A percentile compares a stretch with the other conserved stretches of the same genome.
phyloP scores from a whole-genome alignment of 1,140 invertebrate genomes.

The Lepidurus packardi region DNA sequence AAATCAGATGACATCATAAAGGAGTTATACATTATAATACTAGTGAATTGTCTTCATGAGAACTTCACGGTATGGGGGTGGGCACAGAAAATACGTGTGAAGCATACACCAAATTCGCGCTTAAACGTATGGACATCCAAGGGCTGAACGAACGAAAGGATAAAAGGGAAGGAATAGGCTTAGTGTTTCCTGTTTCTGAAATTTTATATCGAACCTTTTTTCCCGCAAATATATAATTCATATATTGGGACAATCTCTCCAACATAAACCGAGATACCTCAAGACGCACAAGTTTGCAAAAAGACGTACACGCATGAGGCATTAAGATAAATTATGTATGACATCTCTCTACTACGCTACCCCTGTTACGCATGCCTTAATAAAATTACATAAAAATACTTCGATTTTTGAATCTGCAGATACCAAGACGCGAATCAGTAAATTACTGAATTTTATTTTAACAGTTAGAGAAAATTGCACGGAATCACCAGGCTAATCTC shows the following conservation, averaged over 20 bases:
- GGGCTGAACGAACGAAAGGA: background rate
- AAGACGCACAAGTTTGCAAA: background rate
- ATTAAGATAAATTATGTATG: background rate
- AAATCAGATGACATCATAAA: background rate
- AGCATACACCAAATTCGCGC: background rate
- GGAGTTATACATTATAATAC: background rate
- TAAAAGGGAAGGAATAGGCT: background rate
- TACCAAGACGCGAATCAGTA: too few relatives aligned
- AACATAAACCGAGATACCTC: slow-evolving; percentile 1
- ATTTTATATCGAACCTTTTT: too few relatives aligned
- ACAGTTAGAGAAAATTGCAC: too few relatives aligned
- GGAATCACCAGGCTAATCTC: too few relatives aligned
- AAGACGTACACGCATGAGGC: background rate
- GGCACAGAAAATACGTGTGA: background rate
- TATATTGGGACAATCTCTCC: slow-evolving; percentile 1
- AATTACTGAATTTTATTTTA: too few relatives aligned
- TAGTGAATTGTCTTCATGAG: background rate
- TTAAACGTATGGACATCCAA: background rate
- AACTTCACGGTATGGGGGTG: background rate
- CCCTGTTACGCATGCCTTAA: too few relatives aligned
- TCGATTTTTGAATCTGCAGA: too few relatives aligned
- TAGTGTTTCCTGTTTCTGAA: too few relatives aligned
- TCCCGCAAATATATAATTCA: background rate
- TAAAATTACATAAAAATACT: too few relatives aligned
- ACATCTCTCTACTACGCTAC: too few relatives aligned